Percentiles rank a stretch among this genome's conserved stretches.
These are phyloP conservation scores for Sarcophaga carnaria DNA, from an alignment of 2,888 invertebrate species.

Conservation along the genomic window DNA sequence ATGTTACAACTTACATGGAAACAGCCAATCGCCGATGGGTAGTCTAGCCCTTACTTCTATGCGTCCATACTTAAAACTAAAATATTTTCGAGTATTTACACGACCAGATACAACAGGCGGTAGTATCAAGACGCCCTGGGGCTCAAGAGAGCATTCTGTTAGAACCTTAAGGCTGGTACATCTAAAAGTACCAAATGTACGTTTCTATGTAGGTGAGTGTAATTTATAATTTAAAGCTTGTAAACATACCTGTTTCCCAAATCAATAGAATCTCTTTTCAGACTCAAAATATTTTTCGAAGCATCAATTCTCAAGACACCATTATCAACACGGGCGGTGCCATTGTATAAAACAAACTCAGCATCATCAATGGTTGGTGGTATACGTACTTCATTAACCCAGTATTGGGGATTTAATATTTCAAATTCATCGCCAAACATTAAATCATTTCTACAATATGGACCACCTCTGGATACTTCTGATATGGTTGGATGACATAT, in stretches of 20 bases:
- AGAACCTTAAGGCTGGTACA: slow-evolving; percentile 81
- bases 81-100: slow-evolving; percentile 85
- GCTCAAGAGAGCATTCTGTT: slow-evolving; percentile 74
- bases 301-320: slow-evolving; percentile 80
- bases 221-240: neutral
- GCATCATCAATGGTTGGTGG: slow-evolving; percentile 82
- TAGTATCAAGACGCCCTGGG: slow-evolving; percentile 82
- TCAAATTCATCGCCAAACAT: slow-evolving; percentile 87
- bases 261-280: slow-evolving; percentile 78
- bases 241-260: slow-evolving; percentile 77
- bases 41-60: slow-evolving; percentile 88
- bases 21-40: slow-evolving; percentile 90
- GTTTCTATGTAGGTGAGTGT: neutral
- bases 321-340: slow-evolving; percentile 77
- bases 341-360: slow-evolving; percentile 82
- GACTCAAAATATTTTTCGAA: slow-evolving; percentile 73
- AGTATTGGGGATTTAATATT: slow-evolving; percentile 81
- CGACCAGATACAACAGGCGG: slow-evolving; percentile 87
- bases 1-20: slow-evolving; percentile 84
- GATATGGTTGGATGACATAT: slow-evolving; percentile 60
- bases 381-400: slow-evolving; percentile 85
- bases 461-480: slow-evolving; percentile 46
- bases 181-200: slow-evolving; percentile 74
- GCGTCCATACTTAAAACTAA: slow-evolving; percentile 87
- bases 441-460: slow-evolving; percentile 82